These are phyloP conservation scores for Micrasema longulum DNA, from an alignment of 1,140 invertebrate species.

Conservation along the genomic window DNA sequence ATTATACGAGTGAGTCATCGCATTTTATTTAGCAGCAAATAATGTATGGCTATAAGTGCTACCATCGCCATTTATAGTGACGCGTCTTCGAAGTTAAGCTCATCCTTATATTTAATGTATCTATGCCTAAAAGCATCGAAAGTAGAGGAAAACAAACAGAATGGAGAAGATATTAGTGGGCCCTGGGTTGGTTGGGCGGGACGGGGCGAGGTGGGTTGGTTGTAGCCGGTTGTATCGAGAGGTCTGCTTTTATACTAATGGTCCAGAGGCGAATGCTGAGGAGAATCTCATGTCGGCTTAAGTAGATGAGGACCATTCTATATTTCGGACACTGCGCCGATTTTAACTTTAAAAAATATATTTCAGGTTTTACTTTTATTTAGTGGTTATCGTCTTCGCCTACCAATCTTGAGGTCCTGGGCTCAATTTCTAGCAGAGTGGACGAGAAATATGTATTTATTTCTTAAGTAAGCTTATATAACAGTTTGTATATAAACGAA, in stretches of 20 bases:
- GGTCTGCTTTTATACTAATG: constrained; percentile 52
- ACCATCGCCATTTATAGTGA: too few relatives aligned
- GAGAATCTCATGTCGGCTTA: constrained; percentile 51
- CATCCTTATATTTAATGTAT: constrained; percentile 1
- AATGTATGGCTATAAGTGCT: too few relatives aligned
- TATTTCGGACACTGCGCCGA: constrained; percentile 13
- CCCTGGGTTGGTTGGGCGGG: not conserved
- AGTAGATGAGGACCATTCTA: constrained; percentile 47
- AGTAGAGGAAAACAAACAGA: constrained; percentile 12
- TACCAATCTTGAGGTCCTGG: too few relatives aligned
- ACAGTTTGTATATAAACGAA: too few relatives aligned
- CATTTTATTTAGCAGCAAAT: too few relatives aligned
- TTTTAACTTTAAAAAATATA: not conserved
- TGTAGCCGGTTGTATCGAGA: constrained; percentile 42
- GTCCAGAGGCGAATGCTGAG: constrained; percentile 37
- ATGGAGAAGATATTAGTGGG: constrained; percentile 29
- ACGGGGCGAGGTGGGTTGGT: too few relatives aligned
- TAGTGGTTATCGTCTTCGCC: too few relatives aligned
- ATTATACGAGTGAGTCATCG: too few relatives aligned
- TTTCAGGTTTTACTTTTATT: not conserved
- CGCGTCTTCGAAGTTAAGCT: too few relatives aligned
- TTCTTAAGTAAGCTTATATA: too few relatives aligned
- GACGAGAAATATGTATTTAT: too few relatives aligned
- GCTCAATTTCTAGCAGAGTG: too few relatives aligned
- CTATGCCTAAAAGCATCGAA: constrained; percentile 11